Evolutionary conservation across 2,888 invertebrate genomes (phyloP).

Genomic region (Dryadula phaetusa): DNA sequence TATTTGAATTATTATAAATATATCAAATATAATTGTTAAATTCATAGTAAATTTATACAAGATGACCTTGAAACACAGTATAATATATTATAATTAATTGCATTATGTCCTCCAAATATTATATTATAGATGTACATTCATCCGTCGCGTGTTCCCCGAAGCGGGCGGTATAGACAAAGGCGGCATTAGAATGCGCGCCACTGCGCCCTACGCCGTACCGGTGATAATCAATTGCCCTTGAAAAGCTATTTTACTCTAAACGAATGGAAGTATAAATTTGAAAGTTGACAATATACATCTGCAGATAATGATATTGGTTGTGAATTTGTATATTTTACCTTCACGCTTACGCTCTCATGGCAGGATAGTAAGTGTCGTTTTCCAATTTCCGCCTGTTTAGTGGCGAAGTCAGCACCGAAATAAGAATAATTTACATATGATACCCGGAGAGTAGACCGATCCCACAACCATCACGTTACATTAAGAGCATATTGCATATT

Average conservation of each 20-base stretch:
- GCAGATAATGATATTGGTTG: neutral
- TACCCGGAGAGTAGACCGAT: too few species aligned
- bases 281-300: neutral
- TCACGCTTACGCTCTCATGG: too few species aligned
- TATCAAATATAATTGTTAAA: neutral
- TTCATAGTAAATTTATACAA: neutral
- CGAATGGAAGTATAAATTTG: slow-evolving; percentile 8
- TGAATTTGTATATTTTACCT: too few species aligned
- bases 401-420: too few species aligned
- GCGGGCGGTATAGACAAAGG: slow-evolving; percentile 52
- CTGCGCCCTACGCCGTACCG: slow-evolving; percentile 40
- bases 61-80: neutral
- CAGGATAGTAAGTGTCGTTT: too few species aligned
- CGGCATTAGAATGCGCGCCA: slow-evolving; percentile 50
- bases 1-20: neutral
- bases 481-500: too few species aligned
- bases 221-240: slow-evolving; percentile 33
- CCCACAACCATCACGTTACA: too few species aligned
- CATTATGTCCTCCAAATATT: slow-evolving; percentile 26
- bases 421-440: too few species aligned
- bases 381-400: too few species aligned
- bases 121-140: slow-evolving; percentile 52
- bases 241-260: slow-evolving; percentile 23
- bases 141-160: slow-evolving; percentile 51
- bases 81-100: slow-evolving; percentile 23